Evolutionary conservation across 2,888 invertebrate genomes (phyloP).

Genomic region (Elysia crispata): DNA sequence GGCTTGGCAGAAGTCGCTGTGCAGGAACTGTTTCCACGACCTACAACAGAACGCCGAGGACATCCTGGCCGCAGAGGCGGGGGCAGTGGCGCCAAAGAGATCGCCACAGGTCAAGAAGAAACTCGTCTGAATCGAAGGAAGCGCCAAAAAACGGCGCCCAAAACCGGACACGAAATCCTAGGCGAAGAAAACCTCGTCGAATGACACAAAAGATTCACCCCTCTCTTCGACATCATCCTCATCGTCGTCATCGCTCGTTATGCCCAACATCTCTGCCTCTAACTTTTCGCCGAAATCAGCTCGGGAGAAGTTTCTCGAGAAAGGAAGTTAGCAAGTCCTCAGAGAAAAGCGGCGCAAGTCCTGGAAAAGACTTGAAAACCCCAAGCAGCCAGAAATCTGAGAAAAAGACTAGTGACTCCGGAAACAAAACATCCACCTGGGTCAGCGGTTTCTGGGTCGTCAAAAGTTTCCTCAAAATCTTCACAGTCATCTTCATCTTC

Average conservation of each 20-base stretch:
- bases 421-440: neutral
- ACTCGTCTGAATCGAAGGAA: conserved; percentile 1
- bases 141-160: too few relatives aligned
- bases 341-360: too few relatives aligned
- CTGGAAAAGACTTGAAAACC: too few relatives aligned
- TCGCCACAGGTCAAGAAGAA: neutral
- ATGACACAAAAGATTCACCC: too few relatives aligned
- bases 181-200: neutral
- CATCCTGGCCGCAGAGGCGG: conserved; percentile 42
- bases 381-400: too few relatives aligned
- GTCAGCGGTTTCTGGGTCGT: neutral
- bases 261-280: neutral
- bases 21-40: conserved; percentile 76
- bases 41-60: conserved; percentile 66
- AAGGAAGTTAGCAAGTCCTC: too few relatives aligned
- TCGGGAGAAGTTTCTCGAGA: too few relatives aligned
- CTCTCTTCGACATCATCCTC: too few relatives aligned
- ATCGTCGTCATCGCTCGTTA: neutral
- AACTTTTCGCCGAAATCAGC: neutral
- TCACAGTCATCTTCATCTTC: conserved; percentile 5
- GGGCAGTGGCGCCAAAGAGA: conserved; percentile 41
- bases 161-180: conserved; percentile 49
- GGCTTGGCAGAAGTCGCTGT: conserved; percentile 76
- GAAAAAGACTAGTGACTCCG: too few relatives aligned
- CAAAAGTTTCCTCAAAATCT: neutral